These are phyloP conservation scores for Eupithecia centaureata DNA, from an alignment of 2,888 invertebrate species.

Conservation along the genomic window DNA sequence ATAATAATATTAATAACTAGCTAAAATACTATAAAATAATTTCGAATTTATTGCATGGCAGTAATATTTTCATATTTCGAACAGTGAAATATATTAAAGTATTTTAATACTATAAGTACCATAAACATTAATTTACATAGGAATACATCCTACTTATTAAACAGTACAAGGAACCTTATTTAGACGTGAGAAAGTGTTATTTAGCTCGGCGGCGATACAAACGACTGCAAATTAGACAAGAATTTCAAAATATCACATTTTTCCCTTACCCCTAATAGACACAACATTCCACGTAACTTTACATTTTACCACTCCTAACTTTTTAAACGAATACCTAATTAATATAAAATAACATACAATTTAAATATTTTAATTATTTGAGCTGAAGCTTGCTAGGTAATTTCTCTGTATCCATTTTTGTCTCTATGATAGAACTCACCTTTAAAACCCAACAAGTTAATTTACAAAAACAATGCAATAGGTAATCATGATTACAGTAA, in stretches of 20 bases:
- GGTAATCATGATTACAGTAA: no score
- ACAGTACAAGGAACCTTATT: constrained; percentile 23
- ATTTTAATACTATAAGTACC: constrained; percentile 16
- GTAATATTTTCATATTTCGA: not conserved
- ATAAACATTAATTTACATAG: constrained; percentile 4
- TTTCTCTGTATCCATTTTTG: not conserved
- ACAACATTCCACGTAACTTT: not conserved
- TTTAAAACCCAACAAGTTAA: not conserved
- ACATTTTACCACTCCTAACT: not conserved
- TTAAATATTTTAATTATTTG: not conserved
- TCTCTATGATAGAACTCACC: not conserved
- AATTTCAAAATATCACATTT: constrained; percentile 2
- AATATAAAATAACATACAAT: not conserved
- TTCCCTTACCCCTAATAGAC: not conserved
- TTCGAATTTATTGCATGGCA: constrained; percentile 8
- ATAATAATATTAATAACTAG: not conserved
- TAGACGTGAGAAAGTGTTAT: constrained; percentile 4
- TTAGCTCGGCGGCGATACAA: constrained; percentile 7
- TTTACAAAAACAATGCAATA: not conserved
- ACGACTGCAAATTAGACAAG: not conserved
- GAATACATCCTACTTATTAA: not conserved
- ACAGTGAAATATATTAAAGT: not conserved
- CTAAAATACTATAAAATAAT: constrained; percentile 5
- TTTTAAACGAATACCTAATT: not conserved
- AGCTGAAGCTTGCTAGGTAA: not conserved